These are phyloP conservation scores for Leptonema lineaticorne DNA, from an alignment of 1,140 invertebrate genomes.

Conservation along the genomic window DNA sequence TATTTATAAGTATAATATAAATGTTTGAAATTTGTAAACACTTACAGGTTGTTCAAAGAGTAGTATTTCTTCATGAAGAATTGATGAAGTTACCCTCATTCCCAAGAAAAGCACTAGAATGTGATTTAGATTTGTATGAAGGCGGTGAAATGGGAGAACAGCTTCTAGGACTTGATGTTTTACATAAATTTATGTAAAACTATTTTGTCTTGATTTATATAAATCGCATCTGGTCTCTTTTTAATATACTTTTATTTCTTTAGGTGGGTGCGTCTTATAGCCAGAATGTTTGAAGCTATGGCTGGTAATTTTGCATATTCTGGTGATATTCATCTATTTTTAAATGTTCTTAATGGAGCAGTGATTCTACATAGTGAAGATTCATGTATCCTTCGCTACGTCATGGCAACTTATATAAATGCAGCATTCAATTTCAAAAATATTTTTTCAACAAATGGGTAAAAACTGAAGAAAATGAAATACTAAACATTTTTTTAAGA, in stretches of 20 bases:
- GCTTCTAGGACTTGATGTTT: conserved; percentile 88
- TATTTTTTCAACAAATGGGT: conserved; percentile 97
- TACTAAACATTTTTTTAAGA: neutral
- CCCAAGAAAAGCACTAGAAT: conserved; percentile 95
- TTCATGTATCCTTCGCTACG: conserved; percentile 90
- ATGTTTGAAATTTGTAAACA: neutral
- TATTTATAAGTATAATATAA: neutral
- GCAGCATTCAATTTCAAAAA: conserved; percentile 98
- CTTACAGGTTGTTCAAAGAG: conserved; percentile 82
- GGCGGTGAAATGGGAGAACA: conserved; percentile 90
- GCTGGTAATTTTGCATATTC: conserved; percentile 97
- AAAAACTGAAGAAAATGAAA: conserved; percentile 38
- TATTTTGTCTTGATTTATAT: conserved; percentile 3
- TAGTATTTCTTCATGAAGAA: conserved; percentile 99
- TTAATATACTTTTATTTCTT: conserved; percentile 10
- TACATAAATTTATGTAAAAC: conserved; percentile 90
- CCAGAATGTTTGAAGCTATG: conserved; percentile 98
- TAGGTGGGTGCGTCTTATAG: conserved; percentile 92
- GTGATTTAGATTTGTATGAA: conserved; percentile 92
- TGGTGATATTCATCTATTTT: conserved; percentile 94
- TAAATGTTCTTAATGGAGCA: conserved; percentile 97
- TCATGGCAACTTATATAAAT: conserved; percentile 96
- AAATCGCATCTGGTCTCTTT: conserved; percentile 5
- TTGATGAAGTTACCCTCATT: conserved; percentile 98
- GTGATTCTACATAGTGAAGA: conserved; percentile 97